These are phyloP conservation scores for Oenanthe melanoleuca DNA, from an alignment of 2,113 vertebrate species.

Conservation along the genomic window DNA sequence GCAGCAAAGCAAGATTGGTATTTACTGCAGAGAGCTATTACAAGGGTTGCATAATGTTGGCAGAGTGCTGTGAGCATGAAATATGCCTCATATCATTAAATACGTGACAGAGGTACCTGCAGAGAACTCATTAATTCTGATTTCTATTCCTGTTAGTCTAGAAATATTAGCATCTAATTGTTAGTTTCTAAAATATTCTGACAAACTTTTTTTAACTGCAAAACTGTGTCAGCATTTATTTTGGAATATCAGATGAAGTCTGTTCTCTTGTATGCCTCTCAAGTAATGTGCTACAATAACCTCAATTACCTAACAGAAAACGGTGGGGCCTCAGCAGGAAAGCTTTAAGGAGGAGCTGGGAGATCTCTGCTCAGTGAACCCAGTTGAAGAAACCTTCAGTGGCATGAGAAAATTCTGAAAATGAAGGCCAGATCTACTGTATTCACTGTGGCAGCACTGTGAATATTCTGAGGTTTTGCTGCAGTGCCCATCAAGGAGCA, in stretches of 20 bases:
- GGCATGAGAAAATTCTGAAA: neutral
- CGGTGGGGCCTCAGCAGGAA: neutral
- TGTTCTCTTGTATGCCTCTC: slow-evolving; percentile 35
- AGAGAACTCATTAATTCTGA: slow-evolving; percentile 58
- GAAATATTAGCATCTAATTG: slow-evolving; percentile 65
- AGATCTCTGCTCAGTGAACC: neutral
- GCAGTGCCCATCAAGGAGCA: neutral
- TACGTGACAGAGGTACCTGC: slow-evolving; percentile 41
- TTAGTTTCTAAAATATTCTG: slow-evolving; percentile 61
- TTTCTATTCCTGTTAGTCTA: slow-evolving; percentile 64
- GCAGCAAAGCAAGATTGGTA: neutral
- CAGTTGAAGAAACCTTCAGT: neutral
- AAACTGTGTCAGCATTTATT: slow-evolving; percentile 62
- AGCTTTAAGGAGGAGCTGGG: neutral
- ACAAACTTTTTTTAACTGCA: slow-evolving; percentile 55
- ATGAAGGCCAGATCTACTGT: neutral
- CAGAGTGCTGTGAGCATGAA: neutral
- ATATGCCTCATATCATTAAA: neutral
- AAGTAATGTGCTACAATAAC: slow-evolving; percentile 43
- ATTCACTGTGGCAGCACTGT: neutral
- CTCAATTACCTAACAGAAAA: slow-evolving; percentile 41
- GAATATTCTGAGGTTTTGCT: neutral
- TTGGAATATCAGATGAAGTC: slow-evolving; percentile 21
- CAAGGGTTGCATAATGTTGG: neutral
- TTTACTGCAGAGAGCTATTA: slow-evolving; percentile 8